phyloP scores from a whole-genome alignment of 1,140 invertebrate species.

The Calephelis virginiensis region DNA sequence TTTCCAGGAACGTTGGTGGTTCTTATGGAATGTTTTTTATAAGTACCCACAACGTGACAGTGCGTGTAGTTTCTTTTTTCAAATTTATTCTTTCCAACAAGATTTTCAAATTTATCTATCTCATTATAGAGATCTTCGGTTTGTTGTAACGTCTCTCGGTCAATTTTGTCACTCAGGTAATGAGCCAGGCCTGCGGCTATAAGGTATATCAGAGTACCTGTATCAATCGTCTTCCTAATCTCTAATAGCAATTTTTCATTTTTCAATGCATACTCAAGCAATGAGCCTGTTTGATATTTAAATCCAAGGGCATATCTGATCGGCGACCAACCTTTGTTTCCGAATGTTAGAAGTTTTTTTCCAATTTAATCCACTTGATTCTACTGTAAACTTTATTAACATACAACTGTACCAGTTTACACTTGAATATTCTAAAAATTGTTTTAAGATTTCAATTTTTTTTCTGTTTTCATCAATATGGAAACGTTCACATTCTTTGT shows the following conservation, averaged over 20 bases:
- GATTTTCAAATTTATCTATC: conserved; percentile 37
- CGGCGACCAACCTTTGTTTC: conserved; percentile 29
- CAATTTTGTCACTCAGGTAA: conserved; percentile 36
- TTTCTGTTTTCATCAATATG: conserved; percentile 35
- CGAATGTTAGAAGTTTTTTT: conserved; percentile 31
- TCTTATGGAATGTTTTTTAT: too few species aligned
- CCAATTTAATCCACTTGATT: conserved; percentile 31
- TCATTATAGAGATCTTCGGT: conserved; percentile 41
- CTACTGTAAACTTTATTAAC: conserved; percentile 27
- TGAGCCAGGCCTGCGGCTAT: conserved; percentile 37
- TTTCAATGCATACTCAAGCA: conserved; percentile 38
- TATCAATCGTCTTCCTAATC: conserved; percentile 33
- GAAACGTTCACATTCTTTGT: too few species aligned
- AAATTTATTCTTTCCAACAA: conserved; percentile 33
- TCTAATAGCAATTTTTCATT: conserved; percentile 45
- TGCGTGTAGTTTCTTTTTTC: conserved; percentile 29
- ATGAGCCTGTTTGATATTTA: conserved; percentile 43
- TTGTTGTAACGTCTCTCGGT: conserved; percentile 33
- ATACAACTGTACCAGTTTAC: conserved; percentile 41
- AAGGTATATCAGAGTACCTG: conserved; percentile 35
- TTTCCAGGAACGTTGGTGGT: too few species aligned
- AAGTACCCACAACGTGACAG: too few species aligned
- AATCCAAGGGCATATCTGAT: conserved; percentile 41
- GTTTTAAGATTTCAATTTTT: conserved; percentile 47
- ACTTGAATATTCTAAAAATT: conserved; percentile 41